Evolutionary conservation across 2,113 vertebrate species (phyloP).

Genomic region (Neogale vison): DNA sequence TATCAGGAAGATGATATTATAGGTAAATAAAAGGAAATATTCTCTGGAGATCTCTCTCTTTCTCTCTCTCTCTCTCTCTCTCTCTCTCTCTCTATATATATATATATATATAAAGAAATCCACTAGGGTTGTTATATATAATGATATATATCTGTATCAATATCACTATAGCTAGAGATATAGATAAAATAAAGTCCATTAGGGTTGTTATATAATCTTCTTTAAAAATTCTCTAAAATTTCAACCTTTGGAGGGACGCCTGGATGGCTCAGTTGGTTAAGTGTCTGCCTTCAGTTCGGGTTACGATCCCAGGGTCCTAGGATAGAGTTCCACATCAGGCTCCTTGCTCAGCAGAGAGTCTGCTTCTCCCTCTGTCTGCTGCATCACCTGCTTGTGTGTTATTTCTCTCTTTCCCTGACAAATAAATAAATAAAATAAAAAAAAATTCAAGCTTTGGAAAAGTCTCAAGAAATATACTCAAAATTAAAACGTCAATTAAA

Average conservation of each 20-base stretch:
- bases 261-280: too few relatives aligned
- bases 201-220: background rate
- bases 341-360: too few relatives aligned
- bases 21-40: background rate
- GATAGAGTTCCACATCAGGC: too few relatives aligned
- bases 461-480: background rate
- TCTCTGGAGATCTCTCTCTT: background rate
- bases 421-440: too few relatives aligned
- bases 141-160: background rate
- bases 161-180: background rate
- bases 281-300: too few relatives aligned
- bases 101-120: background rate
- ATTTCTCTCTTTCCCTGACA: too few relatives aligned
- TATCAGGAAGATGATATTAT: background rate
- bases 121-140: background rate
- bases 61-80: too few relatives aligned
- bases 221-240: background rate
- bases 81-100: too few relatives aligned
- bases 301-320: too few relatives aligned
- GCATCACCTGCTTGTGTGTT: too few relatives aligned
- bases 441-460: constrained; percentile 2
- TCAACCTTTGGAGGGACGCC: too few relatives aligned
- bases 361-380: too few relatives aligned
- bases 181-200: background rate
- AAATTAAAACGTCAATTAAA: constrained; percentile 57